phyloP scores from a whole-genome alignment of 2,113 vertebrate species.

The Alouatta palliata region DNA sequence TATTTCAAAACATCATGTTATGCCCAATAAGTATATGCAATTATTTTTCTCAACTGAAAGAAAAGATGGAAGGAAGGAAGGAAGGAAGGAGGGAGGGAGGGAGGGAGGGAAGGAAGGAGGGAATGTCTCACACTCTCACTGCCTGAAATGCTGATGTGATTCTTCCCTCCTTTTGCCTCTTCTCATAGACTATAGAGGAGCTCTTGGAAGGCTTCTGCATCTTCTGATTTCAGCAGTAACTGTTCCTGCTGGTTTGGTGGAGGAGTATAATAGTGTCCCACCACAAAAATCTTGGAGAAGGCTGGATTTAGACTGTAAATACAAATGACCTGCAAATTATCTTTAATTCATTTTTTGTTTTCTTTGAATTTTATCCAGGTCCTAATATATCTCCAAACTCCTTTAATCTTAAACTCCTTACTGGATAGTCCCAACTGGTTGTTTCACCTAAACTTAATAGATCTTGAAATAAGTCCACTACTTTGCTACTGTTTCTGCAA shows the following conservation, averaged over 20 bases:
- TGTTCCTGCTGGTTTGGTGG: not conserved
- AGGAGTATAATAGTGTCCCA: not conserved
- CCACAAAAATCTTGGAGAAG: not conserved
- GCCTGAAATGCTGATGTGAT: not conserved
- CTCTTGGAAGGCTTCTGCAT: not conserved
- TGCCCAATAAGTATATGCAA: not conserved
- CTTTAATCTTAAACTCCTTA: not conserved
- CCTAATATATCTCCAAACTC: not conserved
- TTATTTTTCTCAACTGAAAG: not conserved
- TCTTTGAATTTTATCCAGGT: not conserved
- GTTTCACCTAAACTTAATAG: not conserved
- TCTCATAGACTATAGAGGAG: not conserved
- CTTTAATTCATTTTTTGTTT: constrained; percentile 53
- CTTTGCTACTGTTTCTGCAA: not conserved
- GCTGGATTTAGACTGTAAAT: not conserved
- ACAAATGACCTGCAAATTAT: not conserved
- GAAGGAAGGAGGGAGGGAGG: too few species aligned
- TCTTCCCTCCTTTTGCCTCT: not conserved
- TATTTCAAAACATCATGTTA: not conserved
- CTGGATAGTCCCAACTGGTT: not conserved
- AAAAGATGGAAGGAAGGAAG: not conserved
- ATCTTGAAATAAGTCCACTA: not conserved
- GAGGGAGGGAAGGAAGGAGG: not conserved
- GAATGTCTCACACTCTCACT: not conserved
- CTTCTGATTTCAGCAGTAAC: not conserved